Evolutionary conservation across 1,140 invertebrate genomes (phyloP).

Genomic region (Drosophila virilis): DNA sequence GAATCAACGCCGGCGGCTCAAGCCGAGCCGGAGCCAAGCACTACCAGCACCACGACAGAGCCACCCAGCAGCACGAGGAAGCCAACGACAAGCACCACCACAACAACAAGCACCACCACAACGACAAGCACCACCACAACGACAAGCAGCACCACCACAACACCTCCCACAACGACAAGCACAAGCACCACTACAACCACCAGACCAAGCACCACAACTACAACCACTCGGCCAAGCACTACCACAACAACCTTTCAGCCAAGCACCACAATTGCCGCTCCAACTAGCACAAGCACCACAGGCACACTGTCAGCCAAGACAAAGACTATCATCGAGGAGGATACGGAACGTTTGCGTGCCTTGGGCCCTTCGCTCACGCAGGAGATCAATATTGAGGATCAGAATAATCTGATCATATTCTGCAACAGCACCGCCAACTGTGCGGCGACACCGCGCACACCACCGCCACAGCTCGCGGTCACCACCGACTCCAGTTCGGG

Average conservation of each 20-base stretch:
- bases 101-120: slow-evolving; percentile 24
- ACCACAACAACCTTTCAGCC: neutral
- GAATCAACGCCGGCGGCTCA: slow-evolving; percentile 57
- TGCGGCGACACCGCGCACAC: slow-evolving; percentile 52
- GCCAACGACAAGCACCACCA: slow-evolving; percentile 22
- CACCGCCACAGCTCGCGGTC: slow-evolving; percentile 13
- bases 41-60: slow-evolving; percentile 36
- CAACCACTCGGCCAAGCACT: slow-evolving; percentile 9
- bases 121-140: slow-evolving; percentile 38
- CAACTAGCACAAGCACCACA: slow-evolving; percentile 4
- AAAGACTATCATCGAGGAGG: slow-evolving; percentile 66
- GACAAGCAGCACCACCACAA: slow-evolving; percentile 48
- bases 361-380: slow-evolving; percentile 67
- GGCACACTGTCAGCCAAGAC: slow-evolving; percentile 20
- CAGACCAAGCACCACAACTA: slow-evolving; percentile 12
- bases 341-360: slow-evolving; percentile 64
- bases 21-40: slow-evolving; percentile 28
- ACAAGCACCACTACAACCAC: slow-evolving; percentile 27
- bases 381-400: slow-evolving; percentile 74
- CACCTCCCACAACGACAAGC: slow-evolving; percentile 14
- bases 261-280: slow-evolving; percentile 10
- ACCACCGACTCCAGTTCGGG: slow-evolving; percentile 67
- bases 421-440: slow-evolving; percentile 71
- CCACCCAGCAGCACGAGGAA: slow-evolving; percentile 26
- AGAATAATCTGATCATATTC: slow-evolving; percentile 77